Base-by-base conservation (phyloP, 2,113 vertebrate species). In the Spea bombifrons region DNA sequence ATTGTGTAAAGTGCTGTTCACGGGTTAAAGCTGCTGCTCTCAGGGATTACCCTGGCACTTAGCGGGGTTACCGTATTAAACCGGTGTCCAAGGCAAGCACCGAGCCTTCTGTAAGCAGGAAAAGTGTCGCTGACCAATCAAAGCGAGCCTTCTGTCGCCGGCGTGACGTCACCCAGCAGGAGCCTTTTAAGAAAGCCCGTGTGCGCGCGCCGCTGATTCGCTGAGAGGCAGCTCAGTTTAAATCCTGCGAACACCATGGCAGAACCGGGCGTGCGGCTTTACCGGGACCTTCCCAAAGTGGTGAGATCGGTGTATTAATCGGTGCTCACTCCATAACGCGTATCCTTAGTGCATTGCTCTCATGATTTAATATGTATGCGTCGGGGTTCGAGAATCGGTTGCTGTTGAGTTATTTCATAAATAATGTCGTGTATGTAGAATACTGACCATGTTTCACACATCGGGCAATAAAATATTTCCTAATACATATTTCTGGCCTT, bases 221-320 rank as follows among this genome's bases (percentile, higher is more conserved):
- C 48, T 8, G 43, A 30, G 3, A 4, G 7, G 7, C 47, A 9
- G 7, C 13, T 10, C 8, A n/a, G 44, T 47, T 5, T 0, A 13
- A 48, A 16, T 5, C 13, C 65, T 0, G 48, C 3, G 4, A 30
- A 15, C 43, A 74, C 77, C 49, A 75, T 68, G 68, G 72, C 84
- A 9, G 77, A 53, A 5, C 9, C 67, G 16, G 55, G n/a, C 3
- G 77, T 53, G 59, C 15, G 66, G 50, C 86, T 88, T 81, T 89
- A 86, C 49, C 61, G 53, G n/a, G 66, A 84, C 71, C 83, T 89
- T 48, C 88, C 88, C 64, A 89, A 89, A 89, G 86, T 89, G 88
- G 88, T 89, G 8, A 89, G 88, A 85, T 76, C 80, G 78, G 61
- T 78, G 13, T 7, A 43, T 43, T 70, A 50, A 46, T 69, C 30